Base-by-base conservation (phyloP, 2,888 invertebrate genomes). In the Malacosoma neustria region DNA sequence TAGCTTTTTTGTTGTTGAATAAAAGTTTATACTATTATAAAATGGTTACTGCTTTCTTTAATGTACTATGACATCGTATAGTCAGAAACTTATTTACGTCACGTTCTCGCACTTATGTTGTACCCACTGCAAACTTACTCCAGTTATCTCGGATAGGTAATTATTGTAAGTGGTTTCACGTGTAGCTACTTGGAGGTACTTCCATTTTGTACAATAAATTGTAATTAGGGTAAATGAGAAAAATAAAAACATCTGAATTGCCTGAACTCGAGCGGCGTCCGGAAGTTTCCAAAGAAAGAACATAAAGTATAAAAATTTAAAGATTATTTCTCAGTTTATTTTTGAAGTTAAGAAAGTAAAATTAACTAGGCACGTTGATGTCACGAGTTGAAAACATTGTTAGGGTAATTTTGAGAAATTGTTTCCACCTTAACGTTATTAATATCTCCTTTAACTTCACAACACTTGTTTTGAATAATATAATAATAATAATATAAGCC, bases 301-400 rank as follows among this genome's bases (percentile, higher is more conserved):
- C 54, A 54, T 65, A 61, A 69, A 70, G 62, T 59, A 58, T 57
- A 56, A 63, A 65, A 63, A 64, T 60, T 57, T 60, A 53, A 58
- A 54, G 54, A 56, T 51, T 41, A 53, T 44, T 54, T 50, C 49
- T 49, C 49, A 54, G 51, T 67, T 70, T 61, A 67, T 61, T 66
- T 60, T 57, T 47, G 41, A 64, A 65, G 57, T 70, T 56, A 33
- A 43, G 48, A 57, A 64, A 62, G 59, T 64, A 56, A 57, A 68
- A 64, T 63, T 62, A 61, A 57, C 61, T 54, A 64, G 59, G 58
- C 62, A 54, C 60, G 59, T 61, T 64, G 51, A 51, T 60, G 51
- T 56, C 59, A 53, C 45, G 49, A 59, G 51, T 64, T 61, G 43
- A 48, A 53, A 63, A 63, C 60, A 61, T 60, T 57, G 61, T 49